Evolutionary conservation across 2,113 vertebrate genomes (phyloP).

Genomic region (Motacilla alba): DNA sequence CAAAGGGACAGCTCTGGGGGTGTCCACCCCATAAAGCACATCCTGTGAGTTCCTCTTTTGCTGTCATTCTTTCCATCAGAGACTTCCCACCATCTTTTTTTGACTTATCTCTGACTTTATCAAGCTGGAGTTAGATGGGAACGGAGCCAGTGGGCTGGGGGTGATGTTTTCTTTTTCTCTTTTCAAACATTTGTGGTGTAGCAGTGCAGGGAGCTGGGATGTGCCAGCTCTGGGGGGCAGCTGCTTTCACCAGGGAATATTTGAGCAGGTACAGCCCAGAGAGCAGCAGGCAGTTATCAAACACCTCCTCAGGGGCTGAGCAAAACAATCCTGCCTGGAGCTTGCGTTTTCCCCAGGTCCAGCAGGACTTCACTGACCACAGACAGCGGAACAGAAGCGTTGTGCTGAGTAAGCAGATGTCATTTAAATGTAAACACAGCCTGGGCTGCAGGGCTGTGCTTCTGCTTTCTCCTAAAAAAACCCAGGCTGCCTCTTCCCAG

Average conservation of each 20-base stretch:
- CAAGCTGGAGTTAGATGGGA: background rate
- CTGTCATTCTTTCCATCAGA: background rate
- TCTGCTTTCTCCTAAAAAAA: background rate
- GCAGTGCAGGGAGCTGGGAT: background rate
- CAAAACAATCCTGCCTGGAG: background rate
- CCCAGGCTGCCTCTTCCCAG: background rate
- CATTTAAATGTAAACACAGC: background rate
- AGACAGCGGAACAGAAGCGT: background rate
- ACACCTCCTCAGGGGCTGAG: background rate
- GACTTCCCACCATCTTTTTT: background rate
- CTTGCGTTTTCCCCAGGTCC: background rate
- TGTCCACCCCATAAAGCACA: background rate
- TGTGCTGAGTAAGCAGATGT: background rate
- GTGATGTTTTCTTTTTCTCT: background rate
- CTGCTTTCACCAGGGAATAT: background rate
- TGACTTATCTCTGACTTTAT: background rate
- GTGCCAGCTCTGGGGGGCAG: background rate
- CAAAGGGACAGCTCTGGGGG: background rate
- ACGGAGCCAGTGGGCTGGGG: rapidly evolving
- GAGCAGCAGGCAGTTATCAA: background rate
- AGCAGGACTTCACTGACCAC: too few species aligned
- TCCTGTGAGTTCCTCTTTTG: rapidly evolving
- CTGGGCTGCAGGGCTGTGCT: background rate
- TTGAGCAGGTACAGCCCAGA: background rate
- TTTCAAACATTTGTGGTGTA: background rate